Conservation (phyloP, 2,888 invertebrate species). For the Agrotis ipsilon region DNA sequence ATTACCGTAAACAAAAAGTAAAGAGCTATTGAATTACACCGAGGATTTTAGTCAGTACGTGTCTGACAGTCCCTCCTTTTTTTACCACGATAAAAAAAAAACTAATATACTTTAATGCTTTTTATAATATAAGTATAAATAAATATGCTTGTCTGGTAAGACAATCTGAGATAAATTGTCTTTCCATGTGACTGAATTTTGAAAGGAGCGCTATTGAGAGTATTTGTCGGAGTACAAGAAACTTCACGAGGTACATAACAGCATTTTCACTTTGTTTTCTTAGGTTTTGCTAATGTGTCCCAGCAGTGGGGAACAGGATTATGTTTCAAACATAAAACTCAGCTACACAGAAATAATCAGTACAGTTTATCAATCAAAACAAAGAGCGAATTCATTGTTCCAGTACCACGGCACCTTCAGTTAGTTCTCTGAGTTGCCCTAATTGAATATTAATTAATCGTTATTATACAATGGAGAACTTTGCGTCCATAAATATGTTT, state of each 20-base stretch:
- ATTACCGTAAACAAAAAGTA: no score
- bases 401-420: neutral
- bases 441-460: conserved; percentile 55
- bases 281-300: no score
- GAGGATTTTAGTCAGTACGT: no score
- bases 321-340: neutral
- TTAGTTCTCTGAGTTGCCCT: conserved; percentile 46
- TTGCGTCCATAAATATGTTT: conserved; percentile 53
- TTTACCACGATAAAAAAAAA: no score
- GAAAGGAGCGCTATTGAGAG: neutral
- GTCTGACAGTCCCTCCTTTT: no score
- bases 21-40: no score
- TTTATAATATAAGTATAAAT: neutral
- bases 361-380: conserved; percentile 25
- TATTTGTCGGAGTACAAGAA: neutral
- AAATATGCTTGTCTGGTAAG: no score
- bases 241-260: no score
- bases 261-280: no score
- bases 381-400: conserved; percentile 24
- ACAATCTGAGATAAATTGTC: no score
- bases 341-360: conserved; percentile 13
- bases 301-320: neutral
- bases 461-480: conserved; percentile 46
- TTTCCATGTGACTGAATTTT: neutral
- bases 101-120: no score